phyloP scores from a whole-genome alignment of 2,888 invertebrate species.

The Thymelicus lineola region DNA sequence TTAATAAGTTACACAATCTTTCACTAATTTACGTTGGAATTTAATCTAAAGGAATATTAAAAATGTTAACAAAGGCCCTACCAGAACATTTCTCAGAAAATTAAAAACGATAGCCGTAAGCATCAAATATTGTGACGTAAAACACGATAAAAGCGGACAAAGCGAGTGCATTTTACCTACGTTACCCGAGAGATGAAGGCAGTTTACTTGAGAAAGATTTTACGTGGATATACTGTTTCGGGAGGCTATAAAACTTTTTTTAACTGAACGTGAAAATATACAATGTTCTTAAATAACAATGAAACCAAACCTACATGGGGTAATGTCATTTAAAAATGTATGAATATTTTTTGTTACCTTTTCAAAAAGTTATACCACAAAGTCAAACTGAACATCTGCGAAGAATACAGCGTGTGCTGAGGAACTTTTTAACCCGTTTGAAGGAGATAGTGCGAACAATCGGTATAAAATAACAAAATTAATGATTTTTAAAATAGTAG shows the following conservation, averaged over 20 bases:
- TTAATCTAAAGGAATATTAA: not conserved
- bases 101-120: constrained; percentile 24
- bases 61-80: not conserved
- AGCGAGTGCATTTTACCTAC: constrained; percentile 56
- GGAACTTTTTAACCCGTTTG: no score
- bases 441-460: no score
- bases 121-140: constrained; percentile 32
- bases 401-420: no score
- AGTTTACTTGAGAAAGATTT: constrained; percentile 70
- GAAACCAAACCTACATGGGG: not conserved
- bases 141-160: constrained; percentile 46
- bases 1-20: no score
- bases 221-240: constrained; percentile 61
- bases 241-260: constrained; percentile 70
- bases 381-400: no score
- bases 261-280: constrained; percentile 64
- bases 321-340: no score
- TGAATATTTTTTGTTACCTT: no score
- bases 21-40: no score
- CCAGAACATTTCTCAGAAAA: not conserved
- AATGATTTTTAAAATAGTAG: no score
- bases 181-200: constrained; percentile 58
- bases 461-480: no score
- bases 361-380: no score
- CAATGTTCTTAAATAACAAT: constrained; percentile 51